phyloP scores from a whole-genome alignment of 2,113 vertebrate species.

The Oostethus manadensis region DNA sequence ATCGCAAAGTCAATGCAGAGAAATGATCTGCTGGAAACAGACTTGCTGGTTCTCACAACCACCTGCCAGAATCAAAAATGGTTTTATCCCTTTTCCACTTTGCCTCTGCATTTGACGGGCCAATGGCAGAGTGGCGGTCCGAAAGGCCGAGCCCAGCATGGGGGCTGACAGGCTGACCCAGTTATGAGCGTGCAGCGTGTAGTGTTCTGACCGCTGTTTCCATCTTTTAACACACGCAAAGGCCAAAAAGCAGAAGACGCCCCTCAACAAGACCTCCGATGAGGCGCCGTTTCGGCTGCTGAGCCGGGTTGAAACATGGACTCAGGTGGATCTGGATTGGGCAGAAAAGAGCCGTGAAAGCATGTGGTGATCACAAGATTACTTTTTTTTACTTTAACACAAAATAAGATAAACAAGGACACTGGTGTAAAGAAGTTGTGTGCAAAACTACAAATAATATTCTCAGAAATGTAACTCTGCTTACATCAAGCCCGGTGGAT shows the following conservation, averaged over 20 bases:
- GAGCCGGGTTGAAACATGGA: no score
- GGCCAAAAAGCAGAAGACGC: not conserved
- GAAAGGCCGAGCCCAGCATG: constrained; percentile 27
- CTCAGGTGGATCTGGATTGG: no score
- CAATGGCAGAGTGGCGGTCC: constrained; percentile 20
- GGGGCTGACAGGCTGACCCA: constrained; percentile 47
- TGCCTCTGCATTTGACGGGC: constrained; percentile 34
- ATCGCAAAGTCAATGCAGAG: constrained; percentile 1
- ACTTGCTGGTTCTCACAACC: not conserved
- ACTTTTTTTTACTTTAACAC: no score
- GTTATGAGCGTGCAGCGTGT: constrained; percentile 9
- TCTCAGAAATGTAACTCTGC: no score
- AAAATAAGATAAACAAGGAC: no score
- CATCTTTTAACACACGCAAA: not conserved
- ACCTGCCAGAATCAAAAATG: constrained; percentile 1
- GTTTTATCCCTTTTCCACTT: not conserved
- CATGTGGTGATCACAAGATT: no score
- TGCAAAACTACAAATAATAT: no score
- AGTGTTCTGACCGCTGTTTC: not conserved
- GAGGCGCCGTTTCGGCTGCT: not conserved
- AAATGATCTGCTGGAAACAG: constrained; percentile 16
- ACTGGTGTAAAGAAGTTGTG: no score
- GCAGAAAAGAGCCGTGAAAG: no score
- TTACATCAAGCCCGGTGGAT: no score
- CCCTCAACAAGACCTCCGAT: not conserved